These are phyloP conservation scores for Pyxicephalus adspersus DNA, from an alignment of 2,113 vertebrate genomes.

Conservation along the genomic window DNA sequence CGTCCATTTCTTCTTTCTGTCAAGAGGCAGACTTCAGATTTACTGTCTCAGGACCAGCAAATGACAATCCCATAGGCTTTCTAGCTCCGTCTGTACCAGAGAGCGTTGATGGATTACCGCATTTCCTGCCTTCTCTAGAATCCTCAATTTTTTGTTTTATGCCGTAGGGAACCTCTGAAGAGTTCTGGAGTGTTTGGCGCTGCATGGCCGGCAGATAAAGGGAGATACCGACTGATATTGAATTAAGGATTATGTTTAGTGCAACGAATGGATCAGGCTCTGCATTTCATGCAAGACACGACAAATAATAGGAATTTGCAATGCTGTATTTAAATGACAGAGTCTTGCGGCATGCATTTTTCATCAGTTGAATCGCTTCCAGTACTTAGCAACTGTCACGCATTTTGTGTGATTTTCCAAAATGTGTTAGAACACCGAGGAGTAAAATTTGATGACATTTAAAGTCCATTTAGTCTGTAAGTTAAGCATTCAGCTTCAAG, in stretches of 20 bases:
- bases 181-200: background rate
- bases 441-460: conserved; percentile 1
- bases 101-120: conserved; percentile 54
- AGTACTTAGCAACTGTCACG: conserved; percentile 19
- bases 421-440: conserved; percentile 3
- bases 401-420: conserved; percentile 1
- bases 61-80: conserved; percentile 48
- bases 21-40: conserved; percentile 48
- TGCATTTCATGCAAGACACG: background rate
- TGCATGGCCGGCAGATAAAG: conserved; percentile 6
- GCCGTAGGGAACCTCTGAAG: conserved; percentile 17
- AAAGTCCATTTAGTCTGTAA: conserved; percentile 11
- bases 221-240: background rate
- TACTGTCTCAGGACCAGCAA: conserved; percentile 45
- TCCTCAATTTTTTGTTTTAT: conserved; percentile 7
- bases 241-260: background rate
- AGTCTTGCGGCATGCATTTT: background rate
- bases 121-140: conserved; percentile 53
- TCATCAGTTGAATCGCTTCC: conserved; percentile 23
- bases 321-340: conserved; percentile 22
- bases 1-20: conserved; percentile 9
- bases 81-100: conserved; percentile 42
- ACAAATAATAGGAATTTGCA: conserved; percentile 12
- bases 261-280: background rate
- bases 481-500: background rate